Percentiles rank a stretch among this genome's conserved stretches.
Conservation (phyloP, 1,140 invertebrate species). For the Bombus impatiens region DNA sequence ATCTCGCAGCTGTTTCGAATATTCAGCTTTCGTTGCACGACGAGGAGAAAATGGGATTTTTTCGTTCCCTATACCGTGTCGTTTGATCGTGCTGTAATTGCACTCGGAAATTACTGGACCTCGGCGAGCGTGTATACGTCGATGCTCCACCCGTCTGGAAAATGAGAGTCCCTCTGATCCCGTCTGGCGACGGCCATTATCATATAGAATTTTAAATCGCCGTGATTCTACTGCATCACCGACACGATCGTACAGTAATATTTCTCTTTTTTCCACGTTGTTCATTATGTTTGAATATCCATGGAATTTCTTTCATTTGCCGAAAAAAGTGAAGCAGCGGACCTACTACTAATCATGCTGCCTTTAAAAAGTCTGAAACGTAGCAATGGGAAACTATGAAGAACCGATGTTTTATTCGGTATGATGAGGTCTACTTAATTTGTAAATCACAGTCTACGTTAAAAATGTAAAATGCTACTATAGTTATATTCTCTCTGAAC, state of each 20-base stretch:
- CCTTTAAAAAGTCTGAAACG: not conserved
- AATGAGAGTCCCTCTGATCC: slow-evolving; percentile 31
- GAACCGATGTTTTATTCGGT: not conserved
- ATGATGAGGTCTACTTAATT: not conserved
- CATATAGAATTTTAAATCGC: slow-evolving; percentile 44
- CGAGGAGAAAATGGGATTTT: slow-evolving; percentile 42
- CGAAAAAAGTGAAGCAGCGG: not conserved
- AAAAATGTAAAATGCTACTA: not conserved
- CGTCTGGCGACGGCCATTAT: slow-evolving; percentile 12
- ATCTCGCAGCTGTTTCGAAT: slow-evolving; percentile 19
- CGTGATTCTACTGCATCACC: not conserved
- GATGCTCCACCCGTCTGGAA: slow-evolving; percentile 45
- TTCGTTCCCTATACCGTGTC: slow-evolving; percentile 13
- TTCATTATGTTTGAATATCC: not conserved
- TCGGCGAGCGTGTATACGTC: not conserved
- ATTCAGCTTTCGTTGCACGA: slow-evolving; percentile 29
- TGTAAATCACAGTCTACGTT: not conserved
- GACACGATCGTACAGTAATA: too few species aligned
- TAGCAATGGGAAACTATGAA: not conserved
- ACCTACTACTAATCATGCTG: not conserved
- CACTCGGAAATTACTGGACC: slow-evolving; percentile 51
- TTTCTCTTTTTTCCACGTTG: not conserved
- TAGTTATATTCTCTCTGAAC: too few species aligned
- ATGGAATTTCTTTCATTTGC: not conserved
- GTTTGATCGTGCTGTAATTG: slow-evolving; percentile 61